Percentiles rank a stretch among this genome's conserved stretches.
These are phyloP conservation scores for Anastrepha obliqua DNA, from an alignment of 1,140 invertebrate species.

Conservation along the genomic window DNA sequence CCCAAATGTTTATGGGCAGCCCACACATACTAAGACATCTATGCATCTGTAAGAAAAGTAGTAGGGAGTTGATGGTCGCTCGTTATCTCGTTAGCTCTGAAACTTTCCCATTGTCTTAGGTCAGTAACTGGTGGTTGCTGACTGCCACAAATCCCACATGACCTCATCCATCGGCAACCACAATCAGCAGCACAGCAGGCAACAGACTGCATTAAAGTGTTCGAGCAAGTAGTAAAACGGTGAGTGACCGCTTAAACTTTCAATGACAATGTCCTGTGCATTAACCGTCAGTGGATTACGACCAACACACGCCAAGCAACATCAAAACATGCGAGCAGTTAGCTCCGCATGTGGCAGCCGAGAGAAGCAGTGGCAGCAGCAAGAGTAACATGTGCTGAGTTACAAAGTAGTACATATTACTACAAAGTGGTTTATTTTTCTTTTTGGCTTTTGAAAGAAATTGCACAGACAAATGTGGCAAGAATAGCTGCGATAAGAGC, in stretches of 20 bases:
- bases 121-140: not conserved
- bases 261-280: constrained; percentile 42
- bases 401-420: not conserved
- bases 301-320: not conserved
- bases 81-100: constrained; percentile 14
- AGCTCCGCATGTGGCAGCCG: not conserved
- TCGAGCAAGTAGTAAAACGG: not conserved
- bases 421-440: not conserved
- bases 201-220: not conserved
- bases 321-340: not conserved
- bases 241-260: constrained; percentile 42
- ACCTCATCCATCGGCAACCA: not conserved
- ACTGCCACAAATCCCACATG: constrained; percentile 37
- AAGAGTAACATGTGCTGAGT: not conserved
- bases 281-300: constrained; percentile 20
- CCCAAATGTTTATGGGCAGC: too few relatives aligned
- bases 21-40: too few relatives aligned
- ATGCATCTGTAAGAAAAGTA: not conserved
- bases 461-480: not conserved
- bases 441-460: not conserved
- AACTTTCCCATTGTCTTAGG: constrained; percentile 24
- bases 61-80: not conserved
- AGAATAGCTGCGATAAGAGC: not conserved
- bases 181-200: not conserved
- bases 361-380: not conserved